phyloP scores from a whole-genome alignment of 2,113 vertebrate species.

The Elanus axillaris region DNA sequence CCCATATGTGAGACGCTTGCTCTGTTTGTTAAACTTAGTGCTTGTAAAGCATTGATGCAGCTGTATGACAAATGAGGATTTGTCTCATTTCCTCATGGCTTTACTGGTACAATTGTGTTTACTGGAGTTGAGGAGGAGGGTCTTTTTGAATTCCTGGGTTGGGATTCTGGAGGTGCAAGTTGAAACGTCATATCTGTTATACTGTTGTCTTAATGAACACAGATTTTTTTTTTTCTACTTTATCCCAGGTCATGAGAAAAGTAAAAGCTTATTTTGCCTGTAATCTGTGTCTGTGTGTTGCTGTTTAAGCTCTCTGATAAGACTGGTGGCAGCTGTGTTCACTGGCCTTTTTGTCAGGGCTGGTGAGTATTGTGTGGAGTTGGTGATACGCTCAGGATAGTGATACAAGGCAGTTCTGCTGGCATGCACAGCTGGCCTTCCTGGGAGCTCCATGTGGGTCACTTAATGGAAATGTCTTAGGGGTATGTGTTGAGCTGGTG shows the following conservation, averaged over 20 bases:
- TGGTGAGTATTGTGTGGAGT: no score
- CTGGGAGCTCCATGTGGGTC: not conserved
- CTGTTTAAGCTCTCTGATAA: not conserved
- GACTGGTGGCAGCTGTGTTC: not conserved
- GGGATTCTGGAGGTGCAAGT: not conserved
- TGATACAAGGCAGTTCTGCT: not conserved
- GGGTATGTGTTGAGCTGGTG: not conserved
- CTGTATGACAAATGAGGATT: not conserved
- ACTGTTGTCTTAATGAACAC: not conserved
- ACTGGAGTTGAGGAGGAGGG: not conserved
- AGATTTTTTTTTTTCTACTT: not conserved
- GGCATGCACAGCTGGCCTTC: not conserved
- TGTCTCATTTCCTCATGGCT: not conserved
- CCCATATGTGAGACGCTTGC: not conserved
- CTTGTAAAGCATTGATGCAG: not conserved
- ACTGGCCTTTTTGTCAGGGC: not conserved
- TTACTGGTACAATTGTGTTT: not conserved
- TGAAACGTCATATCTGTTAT: not conserved
- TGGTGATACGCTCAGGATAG: no score
- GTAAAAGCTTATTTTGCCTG: not conserved
- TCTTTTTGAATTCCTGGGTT: fast-evolving
- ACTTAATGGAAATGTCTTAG: no score
- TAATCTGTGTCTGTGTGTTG: not conserved
- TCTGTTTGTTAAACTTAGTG: not conserved
- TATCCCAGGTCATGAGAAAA: not conserved